Evolutionary conservation across 2,113 vertebrate genomes (phyloP), one percentile per base, ranked within the genome.

Genomic region (Mustela lutreola): DNA sequence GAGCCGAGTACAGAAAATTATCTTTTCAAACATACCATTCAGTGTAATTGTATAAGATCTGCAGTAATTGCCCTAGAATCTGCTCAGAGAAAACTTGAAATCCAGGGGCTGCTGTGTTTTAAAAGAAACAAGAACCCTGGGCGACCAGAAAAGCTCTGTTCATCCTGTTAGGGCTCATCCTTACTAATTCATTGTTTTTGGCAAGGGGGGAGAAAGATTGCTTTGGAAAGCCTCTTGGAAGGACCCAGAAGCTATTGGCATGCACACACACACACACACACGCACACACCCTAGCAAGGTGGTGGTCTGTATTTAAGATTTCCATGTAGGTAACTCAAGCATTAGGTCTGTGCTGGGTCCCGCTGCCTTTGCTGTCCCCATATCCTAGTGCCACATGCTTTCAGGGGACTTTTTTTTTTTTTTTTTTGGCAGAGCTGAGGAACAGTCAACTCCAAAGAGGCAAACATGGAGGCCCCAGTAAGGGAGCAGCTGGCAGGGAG

Each of bases 111-210:
- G 36, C 76, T 28, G 0, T 45, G 53, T 92, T 97, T 95, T 86
- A 98, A 98, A 98, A 97, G 98, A 97, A 97, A 95, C 67, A 36
- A 96, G 86, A 95, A 96, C 70, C 63, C 81, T 96, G 67, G 87
- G 90, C 95, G 95, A 91, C 95, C 82, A 97, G 95, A 94, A 98
- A 87, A 97, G 95, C 62, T 36, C 92, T 18, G 48, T 97, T 96
- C 93, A 94, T 98, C 94, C 93, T 97, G 87, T 75, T n/a, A 7
- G 88, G 97, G 83, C 96, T 98, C 94, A 97, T 98, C 96, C 85
- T 94, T 50, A 50, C 90, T 98, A 94, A 95, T 97, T 97, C 98
- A 97, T 97, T 97, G 96, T 98, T 98, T 98, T 97, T 97, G 73
- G 24, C 84, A 5, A 84, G 33, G 42, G 42, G 22, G n/a, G 14